A percentile compares a stretch with the other conserved stretches of the same genome.
Evolutionary conservation across 1,140 invertebrate genomes (phyloP).

Genomic region (Eumeta japonica): DNA sequence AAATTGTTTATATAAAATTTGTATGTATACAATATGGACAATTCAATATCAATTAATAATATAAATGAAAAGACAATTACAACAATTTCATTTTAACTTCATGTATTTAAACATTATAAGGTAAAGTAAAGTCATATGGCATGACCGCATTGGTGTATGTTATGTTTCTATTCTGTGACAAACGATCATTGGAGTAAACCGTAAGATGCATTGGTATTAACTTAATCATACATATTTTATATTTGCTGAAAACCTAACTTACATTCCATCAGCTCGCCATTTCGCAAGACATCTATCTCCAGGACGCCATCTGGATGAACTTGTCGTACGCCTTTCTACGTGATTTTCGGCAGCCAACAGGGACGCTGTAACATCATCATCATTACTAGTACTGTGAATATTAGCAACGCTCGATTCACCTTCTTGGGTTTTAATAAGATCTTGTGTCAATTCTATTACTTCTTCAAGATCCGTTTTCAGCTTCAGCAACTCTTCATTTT

Average conservation of each 20-base stretch:
- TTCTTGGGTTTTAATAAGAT: slow-evolving; percentile 83
- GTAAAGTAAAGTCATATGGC: no score
- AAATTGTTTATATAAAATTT: no score
- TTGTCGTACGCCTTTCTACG: slow-evolving; percentile 54
- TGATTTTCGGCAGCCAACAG: slow-evolving; percentile 60
- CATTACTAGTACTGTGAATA: slow-evolving; percentile 22
- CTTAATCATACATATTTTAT: slow-evolving; percentile 4
- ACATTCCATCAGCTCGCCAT: slow-evolving; percentile 58
- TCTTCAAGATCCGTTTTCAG: slow-evolving; percentile 89
- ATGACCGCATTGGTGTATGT: no score
- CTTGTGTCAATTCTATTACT: slow-evolving; percentile 88
- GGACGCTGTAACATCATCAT: slow-evolving; percentile 55
- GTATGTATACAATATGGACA: no score
- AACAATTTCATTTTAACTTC: no score
- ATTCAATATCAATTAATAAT: no score
- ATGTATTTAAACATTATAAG: no score
- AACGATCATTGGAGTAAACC: no score
- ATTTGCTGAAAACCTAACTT: slow-evolving; percentile 14
- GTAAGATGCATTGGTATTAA: no score
- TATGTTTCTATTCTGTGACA: no score
- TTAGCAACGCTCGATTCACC: slow-evolving; percentile 61
- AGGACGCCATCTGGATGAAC: slow-evolving; percentile 72
- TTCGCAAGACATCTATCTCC: slow-evolving; percentile 84
- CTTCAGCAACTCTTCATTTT: slow-evolving; percentile 89
- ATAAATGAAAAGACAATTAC: no score